Evolutionary conservation across 2,113 vertebrate genomes (phyloP).

Genomic region (Notarius quadriscutis): DNA sequence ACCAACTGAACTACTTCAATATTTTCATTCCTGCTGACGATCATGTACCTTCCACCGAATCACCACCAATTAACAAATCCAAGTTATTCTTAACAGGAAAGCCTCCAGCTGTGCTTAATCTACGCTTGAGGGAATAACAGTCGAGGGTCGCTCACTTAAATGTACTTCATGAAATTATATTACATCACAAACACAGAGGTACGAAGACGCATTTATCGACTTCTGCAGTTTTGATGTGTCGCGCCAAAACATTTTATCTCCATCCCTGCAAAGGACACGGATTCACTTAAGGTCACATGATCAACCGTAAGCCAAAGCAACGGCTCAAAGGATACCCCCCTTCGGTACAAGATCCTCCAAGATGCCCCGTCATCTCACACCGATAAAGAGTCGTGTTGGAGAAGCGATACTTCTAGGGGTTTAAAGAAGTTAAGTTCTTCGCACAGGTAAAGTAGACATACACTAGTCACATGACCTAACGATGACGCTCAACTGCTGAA

Average conservation of each 20-base stretch:
- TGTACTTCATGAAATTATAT: not conserved
- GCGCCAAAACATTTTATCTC: not conserved
- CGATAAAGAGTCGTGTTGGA: not conserved
- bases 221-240: not conserved
- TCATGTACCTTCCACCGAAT: not conserved
- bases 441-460: not conserved
- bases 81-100: not conserved
- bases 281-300: not conserved
- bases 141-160: not conserved
- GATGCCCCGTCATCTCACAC: not conserved
- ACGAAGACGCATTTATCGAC: not conserved
- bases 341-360: too few relatives aligned
- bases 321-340: not conserved
- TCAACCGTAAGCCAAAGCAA: not conserved
- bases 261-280: not conserved
- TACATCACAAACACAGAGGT: not conserved
- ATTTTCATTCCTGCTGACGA: not conserved
- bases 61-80: not conserved
- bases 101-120: conserved; percentile 6
- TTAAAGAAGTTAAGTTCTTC: not conserved
- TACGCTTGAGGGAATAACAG: not conserved
- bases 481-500: not conserved
- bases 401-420: too few relatives aligned
- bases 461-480: not conserved
- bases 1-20: not conserved